Evolutionary conservation across 2,113 vertebrate species (phyloP).

Genomic region (Albula glossodonta): DNA sequence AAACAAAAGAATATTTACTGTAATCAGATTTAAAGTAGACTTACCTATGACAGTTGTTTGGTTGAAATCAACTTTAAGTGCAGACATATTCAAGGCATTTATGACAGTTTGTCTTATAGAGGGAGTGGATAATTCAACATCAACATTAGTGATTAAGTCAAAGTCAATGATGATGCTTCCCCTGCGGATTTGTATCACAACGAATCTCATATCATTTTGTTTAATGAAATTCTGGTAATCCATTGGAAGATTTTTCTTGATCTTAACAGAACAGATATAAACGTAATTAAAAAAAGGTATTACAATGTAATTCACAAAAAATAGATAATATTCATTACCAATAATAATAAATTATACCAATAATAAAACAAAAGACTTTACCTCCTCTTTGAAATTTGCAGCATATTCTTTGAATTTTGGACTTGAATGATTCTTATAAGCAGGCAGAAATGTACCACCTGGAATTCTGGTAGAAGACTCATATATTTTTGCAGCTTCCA

Average conservation of each 20-base stretch:
- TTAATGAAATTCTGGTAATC: conserved; percentile 1
- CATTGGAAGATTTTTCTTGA: conserved; percentile 18
- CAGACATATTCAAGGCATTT: conserved; percentile 7
- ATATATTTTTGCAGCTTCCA: conserved; percentile 19
- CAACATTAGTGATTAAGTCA: conserved; percentile 5
- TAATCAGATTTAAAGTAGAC: not conserved
- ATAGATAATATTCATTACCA: not conserved
- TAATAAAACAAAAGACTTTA: not conserved
- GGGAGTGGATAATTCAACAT: not conserved
- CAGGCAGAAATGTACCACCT: not conserved
- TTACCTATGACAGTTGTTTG: conserved; percentile 7
- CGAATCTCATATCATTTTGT: not conserved
- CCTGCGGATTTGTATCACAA: conserved; percentile 12
- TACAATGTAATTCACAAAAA: not conserved
- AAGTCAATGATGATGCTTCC: conserved; percentile 30
- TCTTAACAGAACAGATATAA: not conserved
- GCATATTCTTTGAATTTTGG: conserved; percentile 3
- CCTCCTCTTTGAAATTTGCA: conserved; percentile 22
- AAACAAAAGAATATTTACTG: not conserved
- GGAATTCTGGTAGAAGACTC: conserved; percentile 15
- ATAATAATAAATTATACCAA: not conserved
- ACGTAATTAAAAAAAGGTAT: not conserved
- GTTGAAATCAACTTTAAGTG: conserved; percentile 22
- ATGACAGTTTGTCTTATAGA: conserved; percentile 1
- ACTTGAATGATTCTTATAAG: conserved; percentile 12